phyloP scores from a whole-genome alignment of 2,113 vertebrate species.

The Corapipo altera region DNA sequence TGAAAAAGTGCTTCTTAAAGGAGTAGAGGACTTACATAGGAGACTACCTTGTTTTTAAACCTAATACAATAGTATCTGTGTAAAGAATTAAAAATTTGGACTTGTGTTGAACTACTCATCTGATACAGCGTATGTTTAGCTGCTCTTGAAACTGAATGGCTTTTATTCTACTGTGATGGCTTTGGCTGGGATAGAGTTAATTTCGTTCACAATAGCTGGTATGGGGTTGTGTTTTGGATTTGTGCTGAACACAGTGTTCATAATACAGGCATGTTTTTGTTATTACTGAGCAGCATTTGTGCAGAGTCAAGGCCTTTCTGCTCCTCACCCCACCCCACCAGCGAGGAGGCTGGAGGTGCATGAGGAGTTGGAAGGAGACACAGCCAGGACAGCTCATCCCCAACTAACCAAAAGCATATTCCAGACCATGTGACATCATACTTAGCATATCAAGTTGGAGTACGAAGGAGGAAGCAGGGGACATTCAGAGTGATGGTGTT shows the following conservation, averaged over 20 bases:
- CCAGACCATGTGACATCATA: neutral
- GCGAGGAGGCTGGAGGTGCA: neutral
- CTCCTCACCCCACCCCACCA: neutral
- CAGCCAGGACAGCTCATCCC: neutral
- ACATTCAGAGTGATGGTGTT: accelerated
- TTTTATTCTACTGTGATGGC: neutral
- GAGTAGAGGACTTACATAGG: neutral
- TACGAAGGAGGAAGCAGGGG: neutral
- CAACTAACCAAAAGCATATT: neutral
- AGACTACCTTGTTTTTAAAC: neutral
- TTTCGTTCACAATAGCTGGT: neutral
- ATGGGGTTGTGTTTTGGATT: neutral
- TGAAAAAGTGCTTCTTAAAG: neutral
- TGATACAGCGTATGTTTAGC: neutral
- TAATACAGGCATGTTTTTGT: neutral
- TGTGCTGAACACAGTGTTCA: neutral
- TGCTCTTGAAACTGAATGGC: neutral
- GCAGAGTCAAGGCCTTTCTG: neutral
- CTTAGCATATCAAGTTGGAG: neutral
- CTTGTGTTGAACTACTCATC: neutral
- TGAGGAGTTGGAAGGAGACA: too few relatives aligned
- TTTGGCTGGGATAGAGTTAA: neutral
- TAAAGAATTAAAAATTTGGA: neutral
- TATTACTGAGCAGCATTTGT: neutral
- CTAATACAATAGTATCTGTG: neutral